A percentile compares a stretch with the other conserved stretches of the same genome.
phyloP scores from a whole-genome alignment of 2,797 vertebrate species.

The Rhyacichthys aspro region DNA sequence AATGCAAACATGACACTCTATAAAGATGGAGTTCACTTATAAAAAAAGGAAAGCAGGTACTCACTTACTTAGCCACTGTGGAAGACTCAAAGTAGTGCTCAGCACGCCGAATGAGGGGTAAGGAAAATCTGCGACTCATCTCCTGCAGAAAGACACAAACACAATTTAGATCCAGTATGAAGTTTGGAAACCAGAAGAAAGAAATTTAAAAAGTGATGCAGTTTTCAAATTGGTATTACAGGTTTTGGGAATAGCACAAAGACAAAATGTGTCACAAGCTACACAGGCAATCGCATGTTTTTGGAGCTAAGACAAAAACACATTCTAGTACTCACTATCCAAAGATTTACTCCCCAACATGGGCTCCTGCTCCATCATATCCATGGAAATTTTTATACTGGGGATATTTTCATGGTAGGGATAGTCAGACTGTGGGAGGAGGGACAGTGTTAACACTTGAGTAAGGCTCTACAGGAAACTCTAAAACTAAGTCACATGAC shows the following conservation, averaged over 20 bases:
- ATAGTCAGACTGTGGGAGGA: slow-evolving; percentile 93
- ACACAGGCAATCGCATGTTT: not conserved
- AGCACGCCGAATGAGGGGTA: slow-evolving; percentile 92
- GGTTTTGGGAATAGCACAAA: not conserved
- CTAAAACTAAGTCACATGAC: slow-evolving; percentile 3
- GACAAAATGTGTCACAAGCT: not conserved
- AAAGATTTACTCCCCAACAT: slow-evolving; percentile 93
- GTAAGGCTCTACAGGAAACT: slow-evolving; percentile 36
- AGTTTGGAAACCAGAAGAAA: too few species aligned
- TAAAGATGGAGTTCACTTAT: not conserved
- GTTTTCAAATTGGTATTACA: too few species aligned
- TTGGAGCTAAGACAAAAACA: slow-evolving; percentile 18
- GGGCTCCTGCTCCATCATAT: slow-evolving; percentile 95
- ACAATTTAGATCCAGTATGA: not conserved
- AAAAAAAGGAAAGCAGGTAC: slow-evolving; percentile 10
- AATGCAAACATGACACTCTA: not conserved
- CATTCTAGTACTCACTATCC: slow-evolving; percentile 92
- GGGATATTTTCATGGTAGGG: slow-evolving; percentile 94
- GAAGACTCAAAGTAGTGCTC: slow-evolving; percentile 85
- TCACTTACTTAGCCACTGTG: slow-evolving; percentile 87
- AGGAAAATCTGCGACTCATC: slow-evolving; percentile 89
- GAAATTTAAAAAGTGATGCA: too few species aligned
- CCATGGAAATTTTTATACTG: slow-evolving; percentile 99
- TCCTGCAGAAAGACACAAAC: slow-evolving; percentile 76
- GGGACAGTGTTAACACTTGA: slow-evolving; percentile 57